Evolutionary conservation across 30 jellyfish, hydroid and myxozoan species (phyloP).

Genomic region (Nemopilema nomurai): DNA sequence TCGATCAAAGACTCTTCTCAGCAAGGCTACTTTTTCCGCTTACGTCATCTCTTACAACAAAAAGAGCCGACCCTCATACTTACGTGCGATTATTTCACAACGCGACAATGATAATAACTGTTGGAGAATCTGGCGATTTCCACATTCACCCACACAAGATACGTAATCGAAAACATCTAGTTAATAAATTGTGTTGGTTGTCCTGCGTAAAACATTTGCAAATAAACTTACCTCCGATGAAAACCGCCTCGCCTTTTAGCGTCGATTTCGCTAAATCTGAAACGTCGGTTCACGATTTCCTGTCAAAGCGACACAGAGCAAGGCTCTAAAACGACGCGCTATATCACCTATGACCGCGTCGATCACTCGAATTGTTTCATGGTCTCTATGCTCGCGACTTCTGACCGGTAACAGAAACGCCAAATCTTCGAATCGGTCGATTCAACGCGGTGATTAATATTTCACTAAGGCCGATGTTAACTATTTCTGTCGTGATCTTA

Average conservation of each 20-base stretch:
- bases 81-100: too few species aligned
- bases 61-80: too few species aligned
- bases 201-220: background rate
- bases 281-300: background rate
- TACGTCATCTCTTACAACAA: background rate
- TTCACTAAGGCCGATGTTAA: too few species aligned
- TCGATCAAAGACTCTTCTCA: background rate
- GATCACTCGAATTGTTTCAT: background rate
- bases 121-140: too few species aligned
- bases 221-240: background rate
- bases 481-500: too few species aligned
- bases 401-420: background rate
- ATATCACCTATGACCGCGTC: background rate
- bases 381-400: background rate
- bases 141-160: too few species aligned
- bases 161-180: too few species aligned
- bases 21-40: background rate
- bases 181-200: too few species aligned
- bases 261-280: background rate
- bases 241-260: background rate
- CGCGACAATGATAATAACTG: too few species aligned
- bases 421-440: background rate
- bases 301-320: constrained; percentile 9
- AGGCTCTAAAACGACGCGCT: background rate
- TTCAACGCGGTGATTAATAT: background rate